Evolutionary conservation across 2,888 invertebrate genomes (phyloP).

Genomic region (Helleia helle): DNA sequence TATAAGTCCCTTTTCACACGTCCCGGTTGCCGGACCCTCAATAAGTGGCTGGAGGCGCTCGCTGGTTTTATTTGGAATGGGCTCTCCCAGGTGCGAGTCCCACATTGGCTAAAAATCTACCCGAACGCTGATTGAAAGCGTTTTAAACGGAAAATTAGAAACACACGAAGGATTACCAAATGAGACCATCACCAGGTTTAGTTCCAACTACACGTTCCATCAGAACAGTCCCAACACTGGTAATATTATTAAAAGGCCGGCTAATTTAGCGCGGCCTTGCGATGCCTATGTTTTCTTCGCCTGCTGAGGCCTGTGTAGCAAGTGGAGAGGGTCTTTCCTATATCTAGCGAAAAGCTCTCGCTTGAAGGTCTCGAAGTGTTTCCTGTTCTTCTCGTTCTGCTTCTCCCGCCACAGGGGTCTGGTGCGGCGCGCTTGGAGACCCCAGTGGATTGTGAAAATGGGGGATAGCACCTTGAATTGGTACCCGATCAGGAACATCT

Average conservation of each 20-base stretch:
- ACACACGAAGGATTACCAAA: no score
- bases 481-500: slow-evolving; percentile 92
- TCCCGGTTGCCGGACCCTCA: no score
- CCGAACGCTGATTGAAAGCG: no score
- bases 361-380: slow-evolving; percentile 88
- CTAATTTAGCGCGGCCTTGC: slow-evolving; percentile 51
- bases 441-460: slow-evolving; percentile 93
- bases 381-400: slow-evolving; percentile 87
- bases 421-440: slow-evolving; percentile 84
- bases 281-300: slow-evolving; percentile 63
- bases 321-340: slow-evolving; percentile 76
- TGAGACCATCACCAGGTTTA: no score
- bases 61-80: no score
- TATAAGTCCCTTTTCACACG: no score
- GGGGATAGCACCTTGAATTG: slow-evolving; percentile 91
- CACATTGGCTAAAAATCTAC: no score
- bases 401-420: slow-evolving; percentile 90
- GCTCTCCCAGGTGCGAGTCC: no score
- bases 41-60: no score
- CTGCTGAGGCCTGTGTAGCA: slow-evolving; percentile 44
- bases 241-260: slow-evolving; percentile 45
- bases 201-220: no score
- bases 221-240: slow-evolving; percentile 30
- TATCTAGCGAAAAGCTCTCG: slow-evolving; percentile 85
- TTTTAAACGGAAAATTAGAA: no score